Evolutionary conservation across 2,888 invertebrate genomes (phyloP).

Genomic region (Drosophila lutescens): DNA sequence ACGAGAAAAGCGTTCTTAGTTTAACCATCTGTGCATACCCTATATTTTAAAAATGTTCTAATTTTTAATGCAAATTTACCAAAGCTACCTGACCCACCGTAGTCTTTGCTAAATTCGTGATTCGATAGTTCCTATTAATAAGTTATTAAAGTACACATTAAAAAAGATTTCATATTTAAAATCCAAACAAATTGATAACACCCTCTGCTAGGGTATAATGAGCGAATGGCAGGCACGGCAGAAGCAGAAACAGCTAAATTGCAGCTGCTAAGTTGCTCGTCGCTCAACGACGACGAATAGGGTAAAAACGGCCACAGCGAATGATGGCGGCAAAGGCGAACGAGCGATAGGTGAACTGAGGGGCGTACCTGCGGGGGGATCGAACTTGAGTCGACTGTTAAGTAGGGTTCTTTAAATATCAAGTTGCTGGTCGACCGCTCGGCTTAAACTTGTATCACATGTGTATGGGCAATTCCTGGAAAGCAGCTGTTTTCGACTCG

Average conservation of each 20-base stretch:
- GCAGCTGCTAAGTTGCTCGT: constrained; percentile 73
- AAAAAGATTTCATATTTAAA: neutral
- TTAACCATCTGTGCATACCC: neutral
- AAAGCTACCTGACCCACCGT: no score
- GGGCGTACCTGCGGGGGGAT: constrained; percentile 44
- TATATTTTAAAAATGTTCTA: neutral
- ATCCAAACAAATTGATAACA: constrained; percentile 1
- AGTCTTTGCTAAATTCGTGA: no score
- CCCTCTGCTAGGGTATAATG: constrained; percentile 61
- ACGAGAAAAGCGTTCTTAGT: constrained; percentile 1
- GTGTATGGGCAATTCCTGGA: neutral
- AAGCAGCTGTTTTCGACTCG: neutral
- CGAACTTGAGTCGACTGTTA: constrained; percentile 25
- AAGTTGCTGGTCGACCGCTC: constrained; percentile 1
- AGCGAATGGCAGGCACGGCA: constrained; percentile 63
- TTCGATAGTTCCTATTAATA: neutral
- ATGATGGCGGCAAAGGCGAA: constrained; percentile 58
- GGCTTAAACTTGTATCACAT: constrained; percentile 1
- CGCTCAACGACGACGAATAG: constrained; percentile 56
- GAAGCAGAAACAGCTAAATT: constrained; percentile 55
- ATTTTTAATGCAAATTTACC: no score
- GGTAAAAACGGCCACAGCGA: constrained; percentile 50
- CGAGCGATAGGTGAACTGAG: constrained; percentile 61
- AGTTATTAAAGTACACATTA: neutral
- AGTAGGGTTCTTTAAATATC: constrained; percentile 3